Conservation (phyloP, 2,797 vertebrate species). For the Setipinna tenuifilis region DNA sequence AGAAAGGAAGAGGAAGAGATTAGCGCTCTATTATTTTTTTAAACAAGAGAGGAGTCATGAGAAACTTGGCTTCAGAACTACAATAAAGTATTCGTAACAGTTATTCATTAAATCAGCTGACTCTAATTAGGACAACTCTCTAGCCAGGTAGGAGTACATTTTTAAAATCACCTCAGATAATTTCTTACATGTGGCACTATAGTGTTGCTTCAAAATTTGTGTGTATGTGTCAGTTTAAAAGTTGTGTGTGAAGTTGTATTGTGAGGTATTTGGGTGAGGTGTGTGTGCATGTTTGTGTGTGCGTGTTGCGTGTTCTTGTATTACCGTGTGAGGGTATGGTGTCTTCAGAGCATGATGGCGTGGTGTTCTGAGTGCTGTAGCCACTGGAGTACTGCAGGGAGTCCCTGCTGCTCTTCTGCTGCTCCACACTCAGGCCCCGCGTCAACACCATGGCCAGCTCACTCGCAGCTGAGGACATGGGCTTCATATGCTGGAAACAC, state of each 20-base stretch:
- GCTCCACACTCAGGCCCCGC: slow-evolving; percentile 92
- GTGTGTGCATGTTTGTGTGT: not conserved
- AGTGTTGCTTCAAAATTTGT: not conserved
- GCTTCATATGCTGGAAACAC: slow-evolving; percentile 86
- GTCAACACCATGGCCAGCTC: slow-evolving; percentile 96
- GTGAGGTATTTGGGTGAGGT: not conserved
- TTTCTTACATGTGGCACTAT: no score
- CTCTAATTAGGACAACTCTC: not conserved
- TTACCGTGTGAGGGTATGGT: slow-evolving; percentile 97
- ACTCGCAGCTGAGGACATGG: slow-evolving; percentile 88
- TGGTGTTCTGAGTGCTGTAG: slow-evolving; percentile 97
- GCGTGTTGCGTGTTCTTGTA: slow-evolving; percentile 77
- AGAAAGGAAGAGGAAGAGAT: not conserved
- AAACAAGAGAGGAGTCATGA: not conserved
- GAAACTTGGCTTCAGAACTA: no score
- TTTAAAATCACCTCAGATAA: no score
- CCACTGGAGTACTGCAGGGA: slow-evolving; percentile 96
- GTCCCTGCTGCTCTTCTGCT: slow-evolving; percentile 97
- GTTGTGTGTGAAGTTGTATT: not conserved
- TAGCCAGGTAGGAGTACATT: no score
- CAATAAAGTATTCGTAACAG: no score
- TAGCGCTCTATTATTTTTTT: no score
- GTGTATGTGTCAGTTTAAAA: not conserved
- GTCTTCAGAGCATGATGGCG: slow-evolving; percentile 96
- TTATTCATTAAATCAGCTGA: no score